Base-by-base conservation (phyloP, 2,797 vertebrate genomes). In the Glyptemys insculpta region DNA sequence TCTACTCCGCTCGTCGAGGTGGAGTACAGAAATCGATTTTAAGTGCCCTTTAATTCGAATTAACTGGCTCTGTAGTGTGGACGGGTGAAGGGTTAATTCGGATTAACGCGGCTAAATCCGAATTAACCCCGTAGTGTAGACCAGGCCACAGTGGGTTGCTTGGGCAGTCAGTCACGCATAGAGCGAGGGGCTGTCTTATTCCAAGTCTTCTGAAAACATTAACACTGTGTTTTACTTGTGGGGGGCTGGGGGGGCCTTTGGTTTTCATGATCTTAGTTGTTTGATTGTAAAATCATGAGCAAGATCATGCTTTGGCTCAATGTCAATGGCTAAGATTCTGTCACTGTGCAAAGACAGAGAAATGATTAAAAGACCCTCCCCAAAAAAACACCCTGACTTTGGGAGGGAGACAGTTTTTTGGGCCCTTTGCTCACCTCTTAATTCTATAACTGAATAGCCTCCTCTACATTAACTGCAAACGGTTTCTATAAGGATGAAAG, bases 131-230 rank as follows among this genome's bases (percentile, higher is more conserved):
- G n/a, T n/a, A n/a, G n/a, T n/a, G n/a, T n/a, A n/a, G n/a, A n/a
- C n/a, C n/a, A n/a, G n/a, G n/a, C n/a, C n/a, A n/a, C n/a, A n/a
- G 4, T 21, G 27, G 1, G 0, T 59, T 87, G 87, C 83, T 72
- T 21, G 29, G 12, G 31, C 83, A 57, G 74, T 23, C 14, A 1
- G 44, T 6, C n/a, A 5, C 4, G 0, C 44, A 5, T 0, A 0
- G 37, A 4, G 4, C 1, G 0, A 29, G 52, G 52, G 72, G 54
- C 68, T 83, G 4, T 19, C 0, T 82, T 41, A 3, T 74, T 27
- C 21, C 37, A 41, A 74, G n/a, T 74, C 12, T 41, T 27, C 88
- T 81, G 89, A 62, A 50, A 29, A 10, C 4, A 2, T 47, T 5
- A 1, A 41, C 21, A 41, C 41, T 72, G n/a, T 23, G 0, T 29